Conservation (phyloP, 2,113 vertebrate genomes). For the Nyctibius bracteatus region DNA sequence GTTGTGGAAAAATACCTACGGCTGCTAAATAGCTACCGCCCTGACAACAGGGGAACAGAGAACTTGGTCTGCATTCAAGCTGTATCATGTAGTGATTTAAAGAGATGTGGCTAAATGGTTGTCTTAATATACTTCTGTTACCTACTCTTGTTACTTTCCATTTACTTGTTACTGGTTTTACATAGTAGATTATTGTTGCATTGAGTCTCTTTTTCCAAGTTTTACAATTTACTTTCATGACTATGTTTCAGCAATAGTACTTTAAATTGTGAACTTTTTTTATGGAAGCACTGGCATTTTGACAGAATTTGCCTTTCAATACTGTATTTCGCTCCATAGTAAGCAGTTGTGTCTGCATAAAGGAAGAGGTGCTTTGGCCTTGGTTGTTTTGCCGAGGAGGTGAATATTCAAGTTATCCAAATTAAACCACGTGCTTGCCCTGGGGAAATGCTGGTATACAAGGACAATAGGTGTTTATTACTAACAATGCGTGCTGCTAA, state of each 20-base stretch:
- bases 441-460: neutral
- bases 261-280: neutral
- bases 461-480: neutral
- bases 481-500: neutral
- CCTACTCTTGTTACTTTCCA: neutral
- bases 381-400: neutral
- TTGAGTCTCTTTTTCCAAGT: neutral
- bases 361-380: neutral
- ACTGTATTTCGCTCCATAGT: fast-evolving
- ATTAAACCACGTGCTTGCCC: neutral
- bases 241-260: neutral
- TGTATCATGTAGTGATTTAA: neutral
- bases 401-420: neutral
- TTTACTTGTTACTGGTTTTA: neutral
- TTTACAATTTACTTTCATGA: neutral
- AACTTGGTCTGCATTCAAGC: neutral
- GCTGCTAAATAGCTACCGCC: neutral
- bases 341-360: neutral
- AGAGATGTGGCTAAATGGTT: neutral
- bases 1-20: constrained; percentile 36
- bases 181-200: neutral
- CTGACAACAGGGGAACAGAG: constrained; percentile 10
- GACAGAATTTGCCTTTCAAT: neutral
- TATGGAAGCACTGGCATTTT: neutral
- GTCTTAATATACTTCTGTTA: no score